These are phyloP conservation scores for Diorhabda sublineata DNA, from an alignment of 1,140 invertebrate species.

Conservation along the genomic window DNA sequence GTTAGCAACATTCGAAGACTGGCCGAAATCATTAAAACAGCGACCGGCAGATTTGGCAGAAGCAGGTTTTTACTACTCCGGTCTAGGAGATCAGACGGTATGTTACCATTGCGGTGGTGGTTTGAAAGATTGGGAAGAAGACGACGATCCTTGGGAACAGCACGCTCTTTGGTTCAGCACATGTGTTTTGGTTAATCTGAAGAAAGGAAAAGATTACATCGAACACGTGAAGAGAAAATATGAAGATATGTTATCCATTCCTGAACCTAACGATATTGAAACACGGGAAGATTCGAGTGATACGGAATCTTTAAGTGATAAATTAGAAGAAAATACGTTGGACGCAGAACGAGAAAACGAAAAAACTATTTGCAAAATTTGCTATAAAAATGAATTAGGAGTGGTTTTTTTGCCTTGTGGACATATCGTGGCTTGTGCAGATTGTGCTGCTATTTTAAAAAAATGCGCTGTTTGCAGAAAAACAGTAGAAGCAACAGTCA, in stretches of 20 bases:
- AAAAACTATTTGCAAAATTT: constrained; percentile 63
- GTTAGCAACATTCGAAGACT: constrained; percentile 65
- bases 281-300: constrained; percentile 27
- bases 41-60: constrained; percentile 72
- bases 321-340: neutral
- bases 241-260: constrained; percentile 11
- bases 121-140: constrained; percentile 80
- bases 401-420: constrained; percentile 86
- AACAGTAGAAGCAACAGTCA: constrained; percentile 65
- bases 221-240: constrained; percentile 28
- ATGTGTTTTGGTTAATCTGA: constrained; percentile 68
- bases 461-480: constrained; percentile 80
- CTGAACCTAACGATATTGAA: constrained; percentile 17
- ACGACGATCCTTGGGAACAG: constrained; percentile 83
- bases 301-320: constrained; percentile 1
- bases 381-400: constrained; percentile 75
- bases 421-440: constrained; percentile 80
- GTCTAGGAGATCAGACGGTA: constrained; percentile 74
- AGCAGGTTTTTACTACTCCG: constrained; percentile 87
- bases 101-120: constrained; percentile 85
- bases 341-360: constrained; percentile 13
- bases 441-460: constrained; percentile 73
- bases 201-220: constrained; percentile 68
- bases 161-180: constrained; percentile 81
- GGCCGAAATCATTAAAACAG: constrained; percentile 72